Conservation (phyloP, 2,797 vertebrate genomes). For the Tadarida brasiliensis region DNA sequence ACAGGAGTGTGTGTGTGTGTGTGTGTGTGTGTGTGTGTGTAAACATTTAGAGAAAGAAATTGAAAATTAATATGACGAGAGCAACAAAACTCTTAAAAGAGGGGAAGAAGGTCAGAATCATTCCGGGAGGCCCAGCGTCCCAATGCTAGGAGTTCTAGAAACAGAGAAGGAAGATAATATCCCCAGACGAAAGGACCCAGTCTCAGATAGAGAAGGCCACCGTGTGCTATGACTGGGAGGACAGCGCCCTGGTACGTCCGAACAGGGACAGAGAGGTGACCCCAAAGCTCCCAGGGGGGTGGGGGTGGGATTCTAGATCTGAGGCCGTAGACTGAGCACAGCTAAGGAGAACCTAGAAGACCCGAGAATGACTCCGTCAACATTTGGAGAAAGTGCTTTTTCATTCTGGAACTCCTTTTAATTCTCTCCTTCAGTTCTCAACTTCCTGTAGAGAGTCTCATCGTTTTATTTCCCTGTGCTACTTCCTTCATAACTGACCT, state of each 20-base stretch:
- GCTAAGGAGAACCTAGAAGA: neutral
- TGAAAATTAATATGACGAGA: neutral
- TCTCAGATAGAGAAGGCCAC: neutral
- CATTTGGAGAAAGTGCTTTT: neutral
- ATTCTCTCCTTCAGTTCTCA: neutral
- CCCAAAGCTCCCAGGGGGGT: neutral
- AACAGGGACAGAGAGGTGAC: neutral
- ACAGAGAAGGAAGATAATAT: neutral
- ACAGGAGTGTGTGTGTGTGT: neutral
- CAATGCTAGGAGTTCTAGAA: neutral
- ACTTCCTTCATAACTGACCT: rapidly evolving
- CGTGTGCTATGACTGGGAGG: rapidly evolving
- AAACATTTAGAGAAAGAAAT: neutral
- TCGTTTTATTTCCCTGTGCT: neutral
- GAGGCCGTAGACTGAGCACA: too few relatives aligned
- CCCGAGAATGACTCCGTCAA: rapidly evolving
- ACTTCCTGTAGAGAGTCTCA: rapidly evolving
- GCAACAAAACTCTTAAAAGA: neutral
- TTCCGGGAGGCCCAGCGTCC: neutral
- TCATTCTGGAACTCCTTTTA: neutral
- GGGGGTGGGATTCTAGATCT: neutral
- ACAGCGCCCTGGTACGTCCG: neutral
- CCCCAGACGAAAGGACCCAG: rapidly evolving
- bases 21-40: neutral
- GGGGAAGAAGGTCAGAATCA: neutral